Evolutionary conservation across 2,888 invertebrate genomes (phyloP), one percentile per base, ranked within the genome.

Genomic region (Drosophila monieri): DNA sequence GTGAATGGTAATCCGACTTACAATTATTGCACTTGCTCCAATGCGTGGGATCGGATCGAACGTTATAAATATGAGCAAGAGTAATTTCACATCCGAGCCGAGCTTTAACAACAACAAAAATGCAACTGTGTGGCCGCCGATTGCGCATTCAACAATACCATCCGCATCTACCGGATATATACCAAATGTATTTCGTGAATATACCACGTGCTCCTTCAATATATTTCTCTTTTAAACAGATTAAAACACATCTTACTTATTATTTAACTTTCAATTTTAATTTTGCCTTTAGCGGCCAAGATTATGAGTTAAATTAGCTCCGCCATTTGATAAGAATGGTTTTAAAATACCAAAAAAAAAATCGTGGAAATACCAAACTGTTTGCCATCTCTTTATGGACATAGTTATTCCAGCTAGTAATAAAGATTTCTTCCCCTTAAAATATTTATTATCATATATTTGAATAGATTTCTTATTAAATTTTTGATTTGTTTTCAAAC

Each of bases 1-100:
- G 44, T 66, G 35, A 49, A 41, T 51, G 43, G 21, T 12, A 21
- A 8, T 51, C 32, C 32, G 59, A 86, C 83, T 83, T 87, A 83
- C 83, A 83, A 80, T 85, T 84, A 80, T 72, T 78, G 74, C 86
- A 84, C 86, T 80, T 77, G 76, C 76, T 84, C 64, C 84, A 80
- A 84, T 84, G 78, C 80, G 84, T 70, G 78, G 54, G 76, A 58
- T 61, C 66, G 54, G 76, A 58, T 61, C 68, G 73, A 81, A 78
- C 51, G 57, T 51, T 64, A 44, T 46, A 39, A 69, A 67, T 73
- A 70, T 59, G 53, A 76, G 51, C 64, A 39, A 71, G 64, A 66
- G 75, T 69, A 80, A 76, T 84, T 72, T 78, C 60, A 70, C 81
- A 86, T 86, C 81, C 81, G 81, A 85, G 83, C 83, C 83, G 58